Conservation (phyloP, 2,113 vertebrate genomes). For the Tiliqua scincoides region DNA sequence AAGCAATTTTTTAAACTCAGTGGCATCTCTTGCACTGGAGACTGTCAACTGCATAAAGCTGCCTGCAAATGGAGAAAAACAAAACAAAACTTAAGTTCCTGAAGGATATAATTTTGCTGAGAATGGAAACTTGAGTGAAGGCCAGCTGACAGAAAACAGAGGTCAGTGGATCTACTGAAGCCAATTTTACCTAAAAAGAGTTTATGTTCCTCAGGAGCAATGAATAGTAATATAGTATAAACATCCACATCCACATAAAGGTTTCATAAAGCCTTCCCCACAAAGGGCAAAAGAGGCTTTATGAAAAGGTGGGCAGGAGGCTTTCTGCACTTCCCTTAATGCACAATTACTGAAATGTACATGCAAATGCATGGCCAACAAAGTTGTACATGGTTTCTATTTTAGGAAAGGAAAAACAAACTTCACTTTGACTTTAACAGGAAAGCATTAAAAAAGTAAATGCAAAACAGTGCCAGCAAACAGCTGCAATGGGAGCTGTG, state of each 20-base stretch:
- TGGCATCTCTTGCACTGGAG: constrained; percentile 47
- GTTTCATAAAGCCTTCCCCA: constrained; percentile 54
- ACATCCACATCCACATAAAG: constrained; percentile 63
- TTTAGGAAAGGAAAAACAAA: constrained; percentile 69
- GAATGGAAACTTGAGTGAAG: constrained; percentile 83
- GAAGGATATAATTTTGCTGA: constrained; percentile 75
- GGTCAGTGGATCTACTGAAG: constrained; percentile 74
- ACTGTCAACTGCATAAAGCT: constrained; percentile 62
- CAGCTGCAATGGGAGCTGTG: constrained; percentile 64
- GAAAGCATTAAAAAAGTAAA: constrained; percentile 62
- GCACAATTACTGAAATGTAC: constrained; percentile 70
- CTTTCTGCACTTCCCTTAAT: constrained; percentile 68
- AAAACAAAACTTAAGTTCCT: constrained; percentile 62
- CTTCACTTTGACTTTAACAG: constrained; percentile 70
- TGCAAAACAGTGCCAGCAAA: constrained; percentile 62
- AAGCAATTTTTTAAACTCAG: constrained; percentile 33
- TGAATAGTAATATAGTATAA: constrained; percentile 53
- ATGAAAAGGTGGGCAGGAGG: constrained; percentile 69
- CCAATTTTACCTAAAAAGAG: constrained; percentile 81
- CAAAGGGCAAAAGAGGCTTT: constrained; percentile 48
- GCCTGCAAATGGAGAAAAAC: constrained; percentile 65
- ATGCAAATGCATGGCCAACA: constrained; percentile 72
- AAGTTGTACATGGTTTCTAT: constrained; percentile 70
- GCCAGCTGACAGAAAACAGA: constrained; percentile 80
- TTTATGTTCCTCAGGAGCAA: constrained; percentile 69